Conservation (phyloP, 2,797 vertebrate species). For the Ptychobarbus kaznakovi region DNA sequence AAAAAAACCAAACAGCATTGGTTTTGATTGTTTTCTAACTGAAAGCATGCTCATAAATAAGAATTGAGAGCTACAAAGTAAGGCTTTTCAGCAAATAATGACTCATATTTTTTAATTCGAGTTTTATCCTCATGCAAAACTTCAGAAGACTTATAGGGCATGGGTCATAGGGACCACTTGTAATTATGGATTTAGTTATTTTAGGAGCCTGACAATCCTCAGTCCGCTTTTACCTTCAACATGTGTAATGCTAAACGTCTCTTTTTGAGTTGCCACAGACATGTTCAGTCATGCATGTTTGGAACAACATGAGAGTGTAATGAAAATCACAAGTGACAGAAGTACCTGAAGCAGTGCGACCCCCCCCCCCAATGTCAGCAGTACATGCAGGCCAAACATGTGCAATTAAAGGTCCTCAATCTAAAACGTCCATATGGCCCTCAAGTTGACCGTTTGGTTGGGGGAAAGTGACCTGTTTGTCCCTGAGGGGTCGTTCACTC, state of each 20-base stretch:
- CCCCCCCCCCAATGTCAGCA: slow-evolving; percentile 46
- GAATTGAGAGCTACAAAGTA: background rate
- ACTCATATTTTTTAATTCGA: background rate
- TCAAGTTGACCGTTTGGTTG: slow-evolving; percentile 62
- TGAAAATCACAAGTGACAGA: slow-evolving; percentile 5
- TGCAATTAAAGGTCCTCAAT: slow-evolving; percentile 45
- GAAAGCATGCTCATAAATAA: background rate
- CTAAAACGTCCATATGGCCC: slow-evolving; percentile 53
- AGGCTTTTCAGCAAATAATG: no score
- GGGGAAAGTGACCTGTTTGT: slow-evolving; percentile 54
- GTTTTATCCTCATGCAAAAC: no score
- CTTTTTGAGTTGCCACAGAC: background rate
- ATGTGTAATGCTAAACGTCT: background rate
- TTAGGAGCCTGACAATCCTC: background rate
- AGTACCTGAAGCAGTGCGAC: slow-evolving; percentile 34
- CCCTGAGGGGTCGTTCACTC: slow-evolving; percentile 55
- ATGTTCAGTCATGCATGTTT: background rate
- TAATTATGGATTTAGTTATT: background rate
- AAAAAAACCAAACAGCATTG: background rate
- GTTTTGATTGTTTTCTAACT: background rate
- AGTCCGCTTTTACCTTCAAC: background rate
- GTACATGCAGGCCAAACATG: slow-evolving; percentile 36
- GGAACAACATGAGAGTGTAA: background rate
- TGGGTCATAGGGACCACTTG: no score
- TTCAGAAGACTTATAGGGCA: background rate